Conservation (phyloP, 2,113 vertebrate species). For the Xyliphius kryptos region DNA sequence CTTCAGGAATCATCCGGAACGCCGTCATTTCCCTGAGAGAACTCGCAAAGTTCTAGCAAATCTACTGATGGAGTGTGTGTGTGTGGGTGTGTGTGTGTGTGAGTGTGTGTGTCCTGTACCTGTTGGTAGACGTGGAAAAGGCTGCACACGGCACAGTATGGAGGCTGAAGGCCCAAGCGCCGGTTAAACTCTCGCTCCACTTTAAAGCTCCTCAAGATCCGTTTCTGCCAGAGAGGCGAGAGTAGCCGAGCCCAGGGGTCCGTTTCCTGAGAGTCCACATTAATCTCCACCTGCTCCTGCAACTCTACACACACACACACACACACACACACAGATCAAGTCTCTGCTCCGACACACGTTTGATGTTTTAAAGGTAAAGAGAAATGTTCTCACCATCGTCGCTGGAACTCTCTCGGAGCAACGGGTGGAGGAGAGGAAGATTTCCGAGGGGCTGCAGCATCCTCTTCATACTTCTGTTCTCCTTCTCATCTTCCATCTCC, state of each 20-base stretch:
- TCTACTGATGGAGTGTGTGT: too few relatives aligned
- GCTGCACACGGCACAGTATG: conserved; percentile 88
- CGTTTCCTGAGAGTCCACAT: conserved; percentile 60
- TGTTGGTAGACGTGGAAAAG: conserved; percentile 85
- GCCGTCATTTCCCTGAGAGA: too few relatives aligned
- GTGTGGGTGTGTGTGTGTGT: too few relatives aligned
- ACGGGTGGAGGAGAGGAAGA: conserved; percentile 84
- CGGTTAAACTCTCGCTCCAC: conserved; percentile 85
- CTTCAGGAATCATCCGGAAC: too few relatives aligned
- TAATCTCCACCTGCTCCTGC: conserved; percentile 67
- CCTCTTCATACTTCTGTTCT: conserved; percentile 77
- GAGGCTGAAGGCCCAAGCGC: conserved; percentile 75
- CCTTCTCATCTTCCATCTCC: conserved; percentile 71
- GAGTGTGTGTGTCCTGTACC: conserved; percentile 46
- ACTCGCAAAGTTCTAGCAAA: too few relatives aligned
- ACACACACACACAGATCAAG: neutral
- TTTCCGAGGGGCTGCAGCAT: conserved; percentile 77
- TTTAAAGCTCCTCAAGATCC: conserved; percentile 74
- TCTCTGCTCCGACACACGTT: too few relatives aligned
- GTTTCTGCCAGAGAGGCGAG: conserved; percentile 87
- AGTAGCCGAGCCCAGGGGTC: conserved; percentile 89
- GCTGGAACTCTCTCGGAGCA: conserved; percentile 78
- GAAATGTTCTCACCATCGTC: conserved; percentile 81
- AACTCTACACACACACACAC: conserved; percentile 18
- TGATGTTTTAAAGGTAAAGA: too few relatives aligned